Conservation (phyloP, 1,140 invertebrate species). For the Palaemon carinicauda region DNA sequence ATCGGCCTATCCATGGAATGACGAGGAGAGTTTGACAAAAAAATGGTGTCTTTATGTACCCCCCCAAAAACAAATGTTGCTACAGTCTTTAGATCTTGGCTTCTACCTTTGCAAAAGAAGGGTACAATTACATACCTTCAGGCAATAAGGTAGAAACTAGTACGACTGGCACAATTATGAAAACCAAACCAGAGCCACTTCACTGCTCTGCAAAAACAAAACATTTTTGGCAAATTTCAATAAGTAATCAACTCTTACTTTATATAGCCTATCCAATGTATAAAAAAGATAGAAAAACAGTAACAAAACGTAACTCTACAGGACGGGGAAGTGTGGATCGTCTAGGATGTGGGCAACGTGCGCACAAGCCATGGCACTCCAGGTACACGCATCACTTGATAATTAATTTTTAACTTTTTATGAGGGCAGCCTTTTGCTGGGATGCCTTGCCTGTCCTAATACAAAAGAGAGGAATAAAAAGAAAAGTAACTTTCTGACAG, state of each 20-base stretch:
- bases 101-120: slow-evolving; percentile 40
- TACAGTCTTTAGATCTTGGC: neutral
- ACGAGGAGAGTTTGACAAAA: neutral
- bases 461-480: neutral
- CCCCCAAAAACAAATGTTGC: slow-evolving; percentile 35
- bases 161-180: neutral
- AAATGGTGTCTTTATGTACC: neutral
- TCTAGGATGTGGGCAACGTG: slow-evolving; percentile 27
- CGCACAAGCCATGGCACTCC: slow-evolving; percentile 35
- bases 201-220: neutral
- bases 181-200: slow-evolving; percentile 27
- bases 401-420: neutral
- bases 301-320: slow-evolving; percentile 50
- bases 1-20: slow-evolving; percentile 32
- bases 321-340: slow-evolving; percentile 45
- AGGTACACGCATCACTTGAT: slow-evolving; percentile 32
- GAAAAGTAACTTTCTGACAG: neutral
- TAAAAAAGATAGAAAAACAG: slow-evolving; percentile 54
- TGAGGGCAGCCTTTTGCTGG: neutral
- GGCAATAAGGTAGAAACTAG: slow-evolving; percentile 44
- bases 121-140: slow-evolving; percentile 41
- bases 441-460: neutral
- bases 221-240: slow-evolving; percentile 33
- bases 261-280: slow-evolving; percentile 55
- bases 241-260: slow-evolving; percentile 55